These are phyloP conservation scores for Hemaris fuciformis DNA, from an alignment of 2,888 invertebrate genomes.

Conservation along the genomic window DNA sequence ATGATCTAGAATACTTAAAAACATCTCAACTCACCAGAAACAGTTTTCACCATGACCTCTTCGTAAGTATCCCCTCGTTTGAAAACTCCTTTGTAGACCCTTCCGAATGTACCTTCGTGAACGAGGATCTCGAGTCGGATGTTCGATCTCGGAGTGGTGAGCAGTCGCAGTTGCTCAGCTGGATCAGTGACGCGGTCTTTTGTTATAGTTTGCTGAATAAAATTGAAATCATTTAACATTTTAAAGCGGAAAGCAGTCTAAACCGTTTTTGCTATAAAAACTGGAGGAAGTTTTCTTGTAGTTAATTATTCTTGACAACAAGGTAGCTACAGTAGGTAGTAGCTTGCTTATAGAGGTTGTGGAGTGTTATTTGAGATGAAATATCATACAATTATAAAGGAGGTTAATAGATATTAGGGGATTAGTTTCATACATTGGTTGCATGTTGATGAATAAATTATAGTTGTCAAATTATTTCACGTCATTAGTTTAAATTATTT, in stretches of 20 bases:
- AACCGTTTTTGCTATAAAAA: too few relatives aligned
- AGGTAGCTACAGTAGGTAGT: too few relatives aligned
- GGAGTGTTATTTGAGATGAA: too few relatives aligned
- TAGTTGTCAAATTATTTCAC: too few relatives aligned
- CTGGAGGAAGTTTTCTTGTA: too few relatives aligned
- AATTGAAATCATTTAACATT: neutral
- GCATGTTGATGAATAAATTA: too few relatives aligned
- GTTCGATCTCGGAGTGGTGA: conserved; percentile 83
- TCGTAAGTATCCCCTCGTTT: conserved; percentile 83
- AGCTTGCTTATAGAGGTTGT: too few relatives aligned
- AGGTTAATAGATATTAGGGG: too few relatives aligned
- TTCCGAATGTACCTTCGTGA: conserved; percentile 94
- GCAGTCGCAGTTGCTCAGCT: conserved; percentile 83
- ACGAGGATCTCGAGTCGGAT: conserved; percentile 82
- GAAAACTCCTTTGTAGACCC: conserved; percentile 89
- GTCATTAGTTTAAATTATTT: too few relatives aligned
- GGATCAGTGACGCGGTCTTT: conserved; percentile 78
- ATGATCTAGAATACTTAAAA: neutral
- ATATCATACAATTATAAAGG: too few relatives aligned
- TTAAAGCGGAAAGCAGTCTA: neutral
- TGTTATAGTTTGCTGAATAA: conserved; percentile 63
- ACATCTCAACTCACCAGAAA: conserved; percentile 88
- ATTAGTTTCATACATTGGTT: too few relatives aligned
- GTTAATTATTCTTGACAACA: too few relatives aligned
- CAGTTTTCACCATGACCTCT: conserved; percentile 93